Evolutionary conservation across 1,140 invertebrate species (phyloP).

Genomic region (Drosophila grimshawi): DNA sequence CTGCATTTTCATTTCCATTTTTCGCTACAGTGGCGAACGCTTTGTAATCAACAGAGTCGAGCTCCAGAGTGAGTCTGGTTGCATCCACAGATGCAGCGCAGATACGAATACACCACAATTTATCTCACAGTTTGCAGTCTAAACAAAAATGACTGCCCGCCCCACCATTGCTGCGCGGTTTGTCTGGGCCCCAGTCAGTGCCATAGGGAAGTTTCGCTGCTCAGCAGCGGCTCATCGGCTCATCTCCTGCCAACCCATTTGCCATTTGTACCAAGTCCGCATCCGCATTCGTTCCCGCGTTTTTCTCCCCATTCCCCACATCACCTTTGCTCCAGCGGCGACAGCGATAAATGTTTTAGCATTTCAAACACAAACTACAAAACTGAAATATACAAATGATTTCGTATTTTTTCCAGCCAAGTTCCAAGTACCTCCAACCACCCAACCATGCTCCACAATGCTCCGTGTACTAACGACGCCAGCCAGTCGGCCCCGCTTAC

Average conservation of each 20-base stretch:
- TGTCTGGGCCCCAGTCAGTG: constrained; percentile 14
- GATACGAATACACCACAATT: constrained; percentile 79
- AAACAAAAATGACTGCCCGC: constrained; percentile 75
- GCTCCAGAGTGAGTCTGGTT: constrained; percentile 26
- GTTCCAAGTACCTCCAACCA: constrained; percentile 38
- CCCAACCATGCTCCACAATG: constrained; percentile 10
- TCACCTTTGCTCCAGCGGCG: constrained; percentile 47
- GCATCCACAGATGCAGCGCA: constrained; percentile 55
- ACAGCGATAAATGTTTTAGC: constrained; percentile 81
- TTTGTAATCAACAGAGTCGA: constrained; percentile 67
- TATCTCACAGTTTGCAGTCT: constrained; percentile 83
- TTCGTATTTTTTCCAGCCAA: constrained; percentile 78
- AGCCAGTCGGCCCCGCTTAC: constrained; percentile 22
- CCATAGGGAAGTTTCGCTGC: constrained; percentile 19
- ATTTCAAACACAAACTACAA: constrained; percentile 76
- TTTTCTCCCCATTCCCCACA: constrained; percentile 5
- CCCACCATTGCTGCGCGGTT: constrained; percentile 11
- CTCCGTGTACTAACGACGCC: constrained; percentile 33
- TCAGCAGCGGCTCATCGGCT: constrained; percentile 69
- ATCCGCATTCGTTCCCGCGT: constrained; percentile 30
- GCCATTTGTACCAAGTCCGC: constrained; percentile 65
- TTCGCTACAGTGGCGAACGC: constrained; percentile 60
- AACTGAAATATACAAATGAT: constrained; percentile 82
- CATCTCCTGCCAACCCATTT: constrained; percentile 73
- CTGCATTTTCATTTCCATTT: constrained; percentile 77